Percentiles rank a stretch among this genome's conserved stretches.
Conservation (phyloP, 2,888 invertebrate genomes). For the Lithosia quadra region DNA sequence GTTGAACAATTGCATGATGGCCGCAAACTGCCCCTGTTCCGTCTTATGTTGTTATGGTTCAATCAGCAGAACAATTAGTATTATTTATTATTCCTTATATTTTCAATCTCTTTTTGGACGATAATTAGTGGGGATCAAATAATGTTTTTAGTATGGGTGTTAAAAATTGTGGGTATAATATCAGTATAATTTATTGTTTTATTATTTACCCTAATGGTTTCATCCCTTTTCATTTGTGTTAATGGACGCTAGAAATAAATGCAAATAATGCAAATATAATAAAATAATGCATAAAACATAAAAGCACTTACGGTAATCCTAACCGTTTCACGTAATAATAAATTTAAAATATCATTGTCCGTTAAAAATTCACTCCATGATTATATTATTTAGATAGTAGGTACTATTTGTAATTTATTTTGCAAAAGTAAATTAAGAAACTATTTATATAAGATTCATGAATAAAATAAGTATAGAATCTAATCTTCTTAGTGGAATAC, state of each 20-base stretch:
- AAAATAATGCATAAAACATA: not conserved
- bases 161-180: not conserved
- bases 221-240: not conserved
- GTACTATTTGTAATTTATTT: slow-evolving; percentile 1
- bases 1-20: not conserved
- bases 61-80: not conserved
- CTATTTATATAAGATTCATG: not conserved
- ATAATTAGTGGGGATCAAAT: not conserved
- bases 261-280: not conserved
- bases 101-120: not conserved
- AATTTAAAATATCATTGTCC: slow-evolving; percentile 2
- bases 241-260: not conserved
- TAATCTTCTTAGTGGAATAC: not conserved
- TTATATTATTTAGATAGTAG: not conserved
- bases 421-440: not conserved
- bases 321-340: not conserved
- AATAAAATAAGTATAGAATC: not conserved
- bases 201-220: not conserved
- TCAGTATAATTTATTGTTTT: not conserved
- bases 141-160: not conserved
- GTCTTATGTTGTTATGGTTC: not conserved
- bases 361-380: not conserved
- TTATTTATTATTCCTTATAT: not conserved
- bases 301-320: not conserved
- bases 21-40: not conserved